These are phyloP conservation scores for Drosophila kepulauana DNA, from an alignment of 1,140 invertebrate genomes.

Conservation along the genomic window DNA sequence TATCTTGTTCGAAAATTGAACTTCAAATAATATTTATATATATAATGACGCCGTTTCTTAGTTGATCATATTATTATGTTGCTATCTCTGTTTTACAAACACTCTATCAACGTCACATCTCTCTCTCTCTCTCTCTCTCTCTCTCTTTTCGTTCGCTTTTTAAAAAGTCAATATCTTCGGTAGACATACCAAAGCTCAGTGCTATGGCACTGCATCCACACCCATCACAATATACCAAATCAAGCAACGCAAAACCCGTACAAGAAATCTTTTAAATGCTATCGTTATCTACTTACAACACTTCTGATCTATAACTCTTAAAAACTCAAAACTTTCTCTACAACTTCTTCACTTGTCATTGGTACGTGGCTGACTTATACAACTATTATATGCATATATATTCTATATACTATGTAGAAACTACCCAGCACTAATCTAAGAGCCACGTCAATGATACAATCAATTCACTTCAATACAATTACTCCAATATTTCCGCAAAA, in stretches of 20 bases:
- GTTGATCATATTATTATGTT: conserved; percentile 78
- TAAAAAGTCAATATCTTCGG: conserved; percentile 54
- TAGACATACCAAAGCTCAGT: conserved; percentile 55
- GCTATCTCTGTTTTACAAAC: conserved; percentile 57
- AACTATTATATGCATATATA: conserved; percentile 22
- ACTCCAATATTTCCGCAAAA: conserved; percentile 40
- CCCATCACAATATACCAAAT: conserved; percentile 35
- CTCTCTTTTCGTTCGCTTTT: conserved; percentile 52
- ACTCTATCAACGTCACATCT: conserved; percentile 34
- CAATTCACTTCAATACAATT: conserved; percentile 61
- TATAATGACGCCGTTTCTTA: conserved; percentile 77
- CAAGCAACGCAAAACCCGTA: conserved; percentile 43
- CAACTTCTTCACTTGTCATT: conserved; percentile 55
- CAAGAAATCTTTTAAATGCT: conserved; percentile 81
- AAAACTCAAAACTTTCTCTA: conserved; percentile 44
- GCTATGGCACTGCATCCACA: conserved; percentile 28
- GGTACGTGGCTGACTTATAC: conserved; percentile 34
- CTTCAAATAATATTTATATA: conserved; percentile 61
- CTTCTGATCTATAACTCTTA: conserved; percentile 42
- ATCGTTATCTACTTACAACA: conserved; percentile 79
- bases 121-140: conserved; percentile 52
- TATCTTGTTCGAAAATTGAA: conserved; percentile 70
- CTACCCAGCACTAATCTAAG: conserved; percentile 33
- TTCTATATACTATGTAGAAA: conserved; percentile 31
- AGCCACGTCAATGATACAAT: conserved; percentile 44